These are phyloP conservation scores for Stenurella melanura DNA, from an alignment of 2,888 invertebrate genomes.

Conservation along the genomic window DNA sequence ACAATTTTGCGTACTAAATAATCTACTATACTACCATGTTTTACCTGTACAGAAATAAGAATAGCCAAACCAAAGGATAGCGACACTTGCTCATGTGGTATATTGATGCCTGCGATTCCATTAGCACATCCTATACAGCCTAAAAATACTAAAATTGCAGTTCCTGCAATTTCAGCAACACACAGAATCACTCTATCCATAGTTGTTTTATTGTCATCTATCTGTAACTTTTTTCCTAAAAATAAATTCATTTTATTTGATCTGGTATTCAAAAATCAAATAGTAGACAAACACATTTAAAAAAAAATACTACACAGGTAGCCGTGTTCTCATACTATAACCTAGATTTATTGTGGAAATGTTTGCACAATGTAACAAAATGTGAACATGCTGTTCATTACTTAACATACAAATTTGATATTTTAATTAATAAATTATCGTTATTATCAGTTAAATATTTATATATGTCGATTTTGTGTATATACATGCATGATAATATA, in stretches of 20 bases:
- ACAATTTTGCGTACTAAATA: too few species aligned
- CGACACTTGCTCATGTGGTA: constrained; percentile 75
- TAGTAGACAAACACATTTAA: neutral
- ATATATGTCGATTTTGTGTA: neutral
- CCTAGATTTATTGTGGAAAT: neutral
- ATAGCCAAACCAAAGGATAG: constrained; percentile 82
- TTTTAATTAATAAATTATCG: constrained; percentile 11
- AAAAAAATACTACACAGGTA: neutral
- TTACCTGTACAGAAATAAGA: constrained; percentile 80
- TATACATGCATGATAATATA: too few species aligned
- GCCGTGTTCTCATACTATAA: too few species aligned
- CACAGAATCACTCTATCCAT: constrained; percentile 67
- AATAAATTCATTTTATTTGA: constrained; percentile 10
- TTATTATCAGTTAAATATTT: neutral
- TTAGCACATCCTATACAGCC: constrained; percentile 84
- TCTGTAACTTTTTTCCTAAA: constrained; percentile 70
- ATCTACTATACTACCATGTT: constrained; percentile 23
- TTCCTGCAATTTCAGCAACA: constrained; percentile 80
- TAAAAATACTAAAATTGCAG: constrained; percentile 80
- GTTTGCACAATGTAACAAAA: constrained; percentile 20
- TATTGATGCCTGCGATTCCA: constrained; percentile 57
- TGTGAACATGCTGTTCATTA: constrained; percentile 9
- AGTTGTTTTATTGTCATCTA: constrained; percentile 62
- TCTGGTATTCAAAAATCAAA: neutral
- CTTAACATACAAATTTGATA: neutral